Conservation (phyloP, 1,140 invertebrate species). For the Macrotrachela quadricornifera region DNA sequence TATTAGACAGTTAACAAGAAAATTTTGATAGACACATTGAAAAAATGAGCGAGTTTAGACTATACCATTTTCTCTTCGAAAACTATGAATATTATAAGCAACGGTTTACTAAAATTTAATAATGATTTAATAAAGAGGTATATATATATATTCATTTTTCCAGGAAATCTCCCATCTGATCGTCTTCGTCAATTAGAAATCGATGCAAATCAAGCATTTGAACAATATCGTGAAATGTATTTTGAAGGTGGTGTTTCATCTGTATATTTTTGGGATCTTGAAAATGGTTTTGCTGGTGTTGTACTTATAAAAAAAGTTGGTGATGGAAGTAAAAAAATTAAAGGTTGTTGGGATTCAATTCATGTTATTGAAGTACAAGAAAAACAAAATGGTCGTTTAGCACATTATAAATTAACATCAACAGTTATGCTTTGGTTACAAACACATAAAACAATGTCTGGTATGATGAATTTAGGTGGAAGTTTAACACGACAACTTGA, state of each 20-base stretch:
- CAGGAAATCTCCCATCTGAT: conserved; percentile 89
- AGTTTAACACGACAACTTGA: conserved; percentile 90
- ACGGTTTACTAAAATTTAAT: too few species aligned
- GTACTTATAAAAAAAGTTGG: conserved; percentile 94
- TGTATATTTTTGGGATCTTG: conserved; percentile 96
- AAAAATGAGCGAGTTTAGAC: too few species aligned
- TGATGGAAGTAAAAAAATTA: conserved; percentile 79
- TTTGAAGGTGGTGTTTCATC: conserved; percentile 98
- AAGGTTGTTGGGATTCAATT: conserved; percentile 96
- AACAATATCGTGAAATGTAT: conserved; percentile 94
- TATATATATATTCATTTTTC: too few species aligned
- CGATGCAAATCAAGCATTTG: conserved; percentile 91
- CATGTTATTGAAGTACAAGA: conserved; percentile 89
- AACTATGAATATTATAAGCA: too few species aligned
- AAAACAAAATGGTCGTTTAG: conserved; percentile 38
- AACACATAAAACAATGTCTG: conserved; percentile 81
- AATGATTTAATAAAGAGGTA: too few species aligned
- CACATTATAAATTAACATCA: conserved; percentile 94
- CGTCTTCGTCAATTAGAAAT: conserved; percentile 79
- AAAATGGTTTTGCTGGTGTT: conserved; percentile 83
- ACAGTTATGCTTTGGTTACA: conserved; percentile 96
- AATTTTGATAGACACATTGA: too few species aligned
- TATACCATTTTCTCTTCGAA: too few species aligned
- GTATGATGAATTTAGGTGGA: conserved; percentile 93
- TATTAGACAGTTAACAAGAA: too few species aligned